Percentiles rank a stretch among this genome's conserved stretches.
Evolutionary conservation across 2,888 invertebrate genomes (phyloP).

Genomic region (Hartigia nigra): DNA sequence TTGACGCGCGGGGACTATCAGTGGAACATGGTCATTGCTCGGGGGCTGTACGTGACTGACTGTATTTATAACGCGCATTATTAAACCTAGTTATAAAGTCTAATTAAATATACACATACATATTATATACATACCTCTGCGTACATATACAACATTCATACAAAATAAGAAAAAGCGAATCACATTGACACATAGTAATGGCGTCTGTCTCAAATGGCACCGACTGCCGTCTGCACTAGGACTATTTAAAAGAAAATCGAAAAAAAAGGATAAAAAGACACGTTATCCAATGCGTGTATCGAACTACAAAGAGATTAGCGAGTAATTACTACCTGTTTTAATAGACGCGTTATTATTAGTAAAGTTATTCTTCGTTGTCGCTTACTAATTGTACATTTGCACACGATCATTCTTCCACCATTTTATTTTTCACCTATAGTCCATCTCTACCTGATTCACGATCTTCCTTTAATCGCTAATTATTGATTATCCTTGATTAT

Average conservation of each 20-base stretch:
- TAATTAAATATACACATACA: background rate
- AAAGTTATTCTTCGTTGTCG: background rate
- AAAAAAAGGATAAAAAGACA: background rate
- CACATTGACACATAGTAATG: background rate
- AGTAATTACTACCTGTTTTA: background rate
- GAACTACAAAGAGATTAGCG: background rate
- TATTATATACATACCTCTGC: background rate
- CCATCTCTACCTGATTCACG: background rate
- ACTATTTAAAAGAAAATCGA: background rate
- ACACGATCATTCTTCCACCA: background rate
- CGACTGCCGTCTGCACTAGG: background rate
- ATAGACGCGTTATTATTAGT: background rate
- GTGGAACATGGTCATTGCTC: background rate
- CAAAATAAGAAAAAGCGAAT: background rate
- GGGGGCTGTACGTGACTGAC: conserved; percentile 8
- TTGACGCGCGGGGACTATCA: background rate
- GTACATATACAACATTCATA: background rate
- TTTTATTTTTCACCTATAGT: background rate
- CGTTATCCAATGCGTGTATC: background rate
- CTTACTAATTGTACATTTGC: background rate
- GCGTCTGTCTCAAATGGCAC: background rate
- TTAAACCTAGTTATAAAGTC: conserved; percentile 4
- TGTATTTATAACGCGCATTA: conserved; percentile 13
- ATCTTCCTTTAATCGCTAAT: background rate
- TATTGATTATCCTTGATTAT: background rate